Evolutionary conservation across 2,113 vertebrate genomes (phyloP).

Genomic region (Microcebus griseorufus): DNA sequence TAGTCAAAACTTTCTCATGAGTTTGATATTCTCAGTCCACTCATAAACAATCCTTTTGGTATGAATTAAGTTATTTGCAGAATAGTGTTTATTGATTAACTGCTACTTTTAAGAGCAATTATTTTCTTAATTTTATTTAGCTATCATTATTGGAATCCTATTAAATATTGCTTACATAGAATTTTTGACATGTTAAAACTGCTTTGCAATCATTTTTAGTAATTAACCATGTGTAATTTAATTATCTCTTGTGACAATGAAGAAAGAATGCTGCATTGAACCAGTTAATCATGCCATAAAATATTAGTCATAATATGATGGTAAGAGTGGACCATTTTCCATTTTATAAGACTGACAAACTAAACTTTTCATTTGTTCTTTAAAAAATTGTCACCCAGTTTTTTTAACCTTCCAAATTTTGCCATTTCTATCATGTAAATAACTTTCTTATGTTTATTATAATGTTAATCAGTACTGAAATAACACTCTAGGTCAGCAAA

Average conservation of each 20-base stretch:
- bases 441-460: neutral
- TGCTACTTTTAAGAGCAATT: conserved; percentile 22
- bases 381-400: neutral
- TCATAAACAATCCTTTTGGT: neutral
- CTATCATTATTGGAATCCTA: neutral
- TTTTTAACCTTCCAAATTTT: neutral
- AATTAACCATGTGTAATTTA: conserved; percentile 37
- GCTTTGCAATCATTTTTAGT: conserved; percentile 17
- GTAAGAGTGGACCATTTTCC: neutral
- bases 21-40: neutral
- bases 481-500: neutral
- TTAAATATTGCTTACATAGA: neutral
- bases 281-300: neutral
- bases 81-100: conserved; percentile 33
- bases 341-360: conserved; percentile 8
- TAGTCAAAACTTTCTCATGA: neutral
- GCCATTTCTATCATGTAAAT: neutral
- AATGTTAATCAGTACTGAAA: neutral
- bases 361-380: neutral
- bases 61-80: neutral
- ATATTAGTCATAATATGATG: neutral
- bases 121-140: conserved; percentile 44
- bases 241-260: conserved; percentile 11
- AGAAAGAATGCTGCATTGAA: neutral
- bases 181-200: conserved; percentile 30